Evolutionary conservation across 2,797 vertebrate genomes (phyloP), one percentile per base, ranked within the genome.

Genomic region (Tarsius wallacei): DNA sequence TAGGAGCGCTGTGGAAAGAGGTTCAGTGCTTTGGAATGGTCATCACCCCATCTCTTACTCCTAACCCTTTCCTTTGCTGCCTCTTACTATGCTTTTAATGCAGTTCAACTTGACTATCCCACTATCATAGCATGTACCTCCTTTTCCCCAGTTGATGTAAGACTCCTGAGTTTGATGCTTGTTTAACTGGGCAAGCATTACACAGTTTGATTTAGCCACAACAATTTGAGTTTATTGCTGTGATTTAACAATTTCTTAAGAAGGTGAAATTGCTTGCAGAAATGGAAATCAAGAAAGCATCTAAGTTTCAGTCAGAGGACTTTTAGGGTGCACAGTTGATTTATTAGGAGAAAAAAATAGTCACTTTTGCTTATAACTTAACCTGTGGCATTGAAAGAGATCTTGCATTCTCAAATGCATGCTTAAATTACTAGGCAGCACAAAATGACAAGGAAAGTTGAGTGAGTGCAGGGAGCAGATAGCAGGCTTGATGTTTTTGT

Each of bases 191-290:
- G 51, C 49, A 76, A 70, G 74, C 82, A 94, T 91, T 88, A 71
- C 82, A 31, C 87, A 61, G 53, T 91, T 96, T 95, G 91, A 84
- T 96, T 86, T 51, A 93, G 66, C 42, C 81, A 63, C 81, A 96
- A n/a, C 55, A 85, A 15, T 82, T 94, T 78, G 49, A 51, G 33
- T 94, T 97, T 94, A 61, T 93, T 84, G 33, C 36, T 89, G 55
- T 49, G 10, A 3, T 90, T 80, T 89, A 92, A 63, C 12, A 5
- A 47, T 80, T 90, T 96, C 59, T 87, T 51, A 70, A 51, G 33
- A 95, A 83, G 68, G 85, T 85, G 33, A 88, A 82, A 77, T 90
- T 94, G n/a, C 36, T 71, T 90, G 11, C 87, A 92, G 51, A 93
- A 61, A 90, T 22, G 94, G 91, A 93, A 85, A 24, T 36, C 49